These are phyloP conservation scores for Sebastes baramenuke DNA, from an alignment of 2,797 vertebrate species.

Conservation along the genomic window DNA sequence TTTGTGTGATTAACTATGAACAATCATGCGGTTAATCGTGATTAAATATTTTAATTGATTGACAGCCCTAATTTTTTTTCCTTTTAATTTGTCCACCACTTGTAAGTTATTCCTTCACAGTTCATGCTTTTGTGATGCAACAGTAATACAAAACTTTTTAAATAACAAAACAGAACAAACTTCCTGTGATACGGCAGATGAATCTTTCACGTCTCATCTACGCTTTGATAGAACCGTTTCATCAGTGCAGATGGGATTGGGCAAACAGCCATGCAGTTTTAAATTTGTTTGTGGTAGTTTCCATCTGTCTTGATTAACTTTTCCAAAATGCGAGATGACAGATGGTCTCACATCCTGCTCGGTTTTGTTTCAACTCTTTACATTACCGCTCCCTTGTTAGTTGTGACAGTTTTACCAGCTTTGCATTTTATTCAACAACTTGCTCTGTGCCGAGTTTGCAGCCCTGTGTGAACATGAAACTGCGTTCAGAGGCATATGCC, in stretches of 20 bases:
- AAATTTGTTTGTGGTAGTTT: background rate
- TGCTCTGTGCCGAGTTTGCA: background rate
- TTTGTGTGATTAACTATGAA: too few species aligned
- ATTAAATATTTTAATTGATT: too few species aligned
- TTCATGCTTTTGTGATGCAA: background rate
- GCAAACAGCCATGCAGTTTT: background rate
- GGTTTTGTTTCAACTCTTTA: background rate
- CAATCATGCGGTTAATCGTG: too few species aligned
- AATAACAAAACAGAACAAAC: background rate
- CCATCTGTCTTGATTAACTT: background rate
- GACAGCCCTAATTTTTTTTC: too few species aligned
- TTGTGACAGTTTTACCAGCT: background rate
- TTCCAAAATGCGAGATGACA: background rate
- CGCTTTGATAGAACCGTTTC: background rate
- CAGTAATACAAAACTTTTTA: background rate
- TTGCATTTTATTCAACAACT: background rate
- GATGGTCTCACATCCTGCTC: background rate
- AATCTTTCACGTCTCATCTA: background rate
- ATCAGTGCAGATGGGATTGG: background rate
- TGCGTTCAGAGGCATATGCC: background rate
- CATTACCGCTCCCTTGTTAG: background rate
- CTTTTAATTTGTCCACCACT: background rate
- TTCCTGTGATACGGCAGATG: background rate
- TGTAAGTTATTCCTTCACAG: background rate
- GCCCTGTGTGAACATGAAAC: background rate